Base-by-base conservation (phyloP, 1,140 invertebrate species). In the Hylyphantes graminicola region DNA sequence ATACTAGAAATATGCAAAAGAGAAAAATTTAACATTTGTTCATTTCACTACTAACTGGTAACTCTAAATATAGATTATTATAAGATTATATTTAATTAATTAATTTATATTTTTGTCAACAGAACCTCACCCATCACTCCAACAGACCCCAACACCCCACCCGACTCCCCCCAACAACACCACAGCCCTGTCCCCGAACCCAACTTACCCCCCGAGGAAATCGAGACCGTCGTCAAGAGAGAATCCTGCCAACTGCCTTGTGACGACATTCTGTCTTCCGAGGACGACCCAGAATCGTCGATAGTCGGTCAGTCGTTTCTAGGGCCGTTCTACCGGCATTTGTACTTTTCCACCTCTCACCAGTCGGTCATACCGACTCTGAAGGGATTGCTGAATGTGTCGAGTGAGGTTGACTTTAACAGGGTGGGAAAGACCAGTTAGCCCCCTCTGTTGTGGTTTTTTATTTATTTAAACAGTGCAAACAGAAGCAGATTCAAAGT, bases 291-390 rank as follows among this genome's bases (percentile, higher is more conserved):
- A 15, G 55, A 65, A n/a, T n/a, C 76, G 51, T 65, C 68, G 12
- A 78, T 73, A 64, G 76, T 75, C 50, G 68, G 68, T 73, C 75
- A 85, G 59, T 73, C 75, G 13, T 85, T 85, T 79, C 55, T 85
- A 48, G 76, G 68, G 12, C 83, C 83, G 17, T 73, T 85, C 65
- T 85, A 85, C 65, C 75, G 83, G 8, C 83, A 85, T 65, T 76
- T 85, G 17, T 85, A 85, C 74, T 85, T 85, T 74, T 76, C 82
- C 77, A 85, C 82, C 82, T 85, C 82, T 68, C 73, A 85, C 61
- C 81, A 84, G 17, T 50, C 73, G 15, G 77, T 85, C 63, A 53
- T 82, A 67, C 82, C 82, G 21, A 61, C 73, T 5, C 35, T 85
- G n/a, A 85, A 77, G 61, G 74, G 74, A 5, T 63, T 85, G 15